Evolutionary conservation across 1,140 invertebrate species (phyloP).

Genomic region (Arctopsyche grandis): DNA sequence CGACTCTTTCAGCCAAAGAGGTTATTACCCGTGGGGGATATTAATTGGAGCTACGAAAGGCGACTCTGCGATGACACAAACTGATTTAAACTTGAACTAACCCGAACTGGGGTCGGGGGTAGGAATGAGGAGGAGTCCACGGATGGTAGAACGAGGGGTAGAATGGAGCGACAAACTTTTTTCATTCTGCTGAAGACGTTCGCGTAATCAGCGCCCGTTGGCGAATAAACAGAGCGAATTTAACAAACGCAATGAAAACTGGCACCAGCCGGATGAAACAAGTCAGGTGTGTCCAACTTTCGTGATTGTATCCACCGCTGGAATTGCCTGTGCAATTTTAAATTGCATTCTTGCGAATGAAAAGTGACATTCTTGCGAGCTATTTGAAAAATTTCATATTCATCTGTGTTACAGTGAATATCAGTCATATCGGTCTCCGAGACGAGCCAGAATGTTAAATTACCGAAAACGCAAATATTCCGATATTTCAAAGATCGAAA

Average conservation of each 20-base stretch:
- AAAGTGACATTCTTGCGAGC: too few species aligned
- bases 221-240: background rate
- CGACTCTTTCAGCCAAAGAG: too few species aligned
- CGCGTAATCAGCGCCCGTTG: background rate
- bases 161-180: slow-evolving; percentile 1
- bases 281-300: background rate
- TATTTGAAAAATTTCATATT: too few species aligned
- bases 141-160: background rate
- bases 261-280: background rate
- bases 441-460: too few species aligned
- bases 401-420: too few species aligned
- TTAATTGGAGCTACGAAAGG: background rate
- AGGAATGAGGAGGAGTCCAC: too few species aligned
- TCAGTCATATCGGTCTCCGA: too few species aligned
- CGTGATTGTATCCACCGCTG: too few species aligned
- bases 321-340: too few species aligned
- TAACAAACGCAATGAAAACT: background rate
- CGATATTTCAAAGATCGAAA: too few species aligned
- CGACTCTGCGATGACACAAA: background rate
- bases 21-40: background rate
- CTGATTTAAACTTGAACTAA: background rate
- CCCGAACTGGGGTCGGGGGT: background rate
- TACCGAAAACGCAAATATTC: too few species aligned
- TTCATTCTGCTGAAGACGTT: slow-evolving; percentile 7
- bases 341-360: too few species aligned